These are phyloP conservation scores for Microtus richardsoni DNA, from an alignment of 2,113 vertebrate species.

Conservation along the genomic window DNA sequence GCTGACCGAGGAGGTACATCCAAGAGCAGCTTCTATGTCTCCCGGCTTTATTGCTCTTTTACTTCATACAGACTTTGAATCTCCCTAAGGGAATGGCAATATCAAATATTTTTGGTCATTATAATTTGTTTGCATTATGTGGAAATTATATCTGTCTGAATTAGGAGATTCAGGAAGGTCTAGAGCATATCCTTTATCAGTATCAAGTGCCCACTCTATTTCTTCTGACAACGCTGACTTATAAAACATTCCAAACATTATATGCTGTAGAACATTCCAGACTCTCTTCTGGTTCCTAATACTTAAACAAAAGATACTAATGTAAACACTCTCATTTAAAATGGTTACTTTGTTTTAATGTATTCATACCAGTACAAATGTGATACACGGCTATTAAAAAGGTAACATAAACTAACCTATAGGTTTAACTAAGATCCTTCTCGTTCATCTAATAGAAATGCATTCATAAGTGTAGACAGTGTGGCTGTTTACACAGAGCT, in stretches of 20 bases:
- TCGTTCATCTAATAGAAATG: background rate
- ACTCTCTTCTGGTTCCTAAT: background rate
- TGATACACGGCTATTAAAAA: background rate
- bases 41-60: background rate
- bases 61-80: background rate
- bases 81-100: background rate
- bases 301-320: background rate
- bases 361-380: background rate
- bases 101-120: background rate
- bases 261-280: no score
- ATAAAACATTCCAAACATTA: background rate
- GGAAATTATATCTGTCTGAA: background rate
- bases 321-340: background rate
- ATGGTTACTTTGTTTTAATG: background rate
- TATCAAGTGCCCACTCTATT: background rate
- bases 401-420: background rate
- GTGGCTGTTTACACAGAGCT: background rate
- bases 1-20: rapidly evolving
- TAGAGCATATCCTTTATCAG: background rate
- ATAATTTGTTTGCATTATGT: background rate
- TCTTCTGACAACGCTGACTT: background rate
- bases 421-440: background rate
- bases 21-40: rapidly evolving
- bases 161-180: background rate
- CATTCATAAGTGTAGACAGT: background rate